A percentile compares a stretch with the other conserved stretches of the same genome.
These are phyloP conservation scores for Lamprotornis superbus DNA, from an alignment of 2,113 vertebrate genomes.

Conservation along the genomic window DNA sequence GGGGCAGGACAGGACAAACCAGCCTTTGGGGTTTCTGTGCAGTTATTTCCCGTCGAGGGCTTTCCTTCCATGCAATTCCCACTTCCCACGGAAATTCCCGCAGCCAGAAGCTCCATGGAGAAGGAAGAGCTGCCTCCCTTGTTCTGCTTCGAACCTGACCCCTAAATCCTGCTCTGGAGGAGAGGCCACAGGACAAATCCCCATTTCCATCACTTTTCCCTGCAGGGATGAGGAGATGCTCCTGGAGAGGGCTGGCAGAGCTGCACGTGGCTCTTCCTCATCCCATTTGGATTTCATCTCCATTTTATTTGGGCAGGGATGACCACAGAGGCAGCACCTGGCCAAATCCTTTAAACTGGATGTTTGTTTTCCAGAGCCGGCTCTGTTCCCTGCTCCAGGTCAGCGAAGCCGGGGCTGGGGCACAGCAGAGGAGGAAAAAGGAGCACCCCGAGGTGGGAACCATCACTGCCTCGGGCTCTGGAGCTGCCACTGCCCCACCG, in stretches of 20 bases:
- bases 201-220: background rate
- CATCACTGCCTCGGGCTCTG: background rate
- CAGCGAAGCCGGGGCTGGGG: background rate
- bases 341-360: background rate
- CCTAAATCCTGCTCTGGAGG: accelerated
- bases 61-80: background rate
- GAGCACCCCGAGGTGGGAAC: background rate
- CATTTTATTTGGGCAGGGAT: background rate
- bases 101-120: accelerated
- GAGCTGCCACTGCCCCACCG: background rate
- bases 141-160: background rate
- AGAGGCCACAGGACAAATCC: background rate
- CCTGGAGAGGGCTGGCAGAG: background rate
- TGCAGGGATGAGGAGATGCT: background rate
- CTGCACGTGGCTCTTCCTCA: background rate
- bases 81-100: background rate
- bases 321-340: accelerated
- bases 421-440: background rate
- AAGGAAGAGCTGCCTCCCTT: background rate
- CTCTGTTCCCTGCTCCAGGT: background rate
- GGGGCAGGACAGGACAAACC: background rate
- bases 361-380: background rate
- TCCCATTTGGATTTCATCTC: background rate
- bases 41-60: background rate
- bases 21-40: background rate